Base-by-base conservation (phyloP, 1,140 invertebrate genomes). In the Drosophila kikkawai region DNA sequence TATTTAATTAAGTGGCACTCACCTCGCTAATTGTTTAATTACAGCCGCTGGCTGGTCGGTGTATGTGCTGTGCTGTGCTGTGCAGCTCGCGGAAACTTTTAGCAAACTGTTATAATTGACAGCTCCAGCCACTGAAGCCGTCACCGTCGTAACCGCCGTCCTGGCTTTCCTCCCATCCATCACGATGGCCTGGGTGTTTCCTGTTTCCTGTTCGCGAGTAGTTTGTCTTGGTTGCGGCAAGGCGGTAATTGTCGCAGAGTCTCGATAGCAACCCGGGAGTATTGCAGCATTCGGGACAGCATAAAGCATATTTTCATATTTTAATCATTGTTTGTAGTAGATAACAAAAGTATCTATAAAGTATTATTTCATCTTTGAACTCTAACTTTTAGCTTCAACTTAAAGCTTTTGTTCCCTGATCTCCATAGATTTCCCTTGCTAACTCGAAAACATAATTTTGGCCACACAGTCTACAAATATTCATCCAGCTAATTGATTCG, bases 1-100 rank as follows among this genome's bases (percentile, higher is more conserved):
- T 86, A 82, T 86, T 86, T 82, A 86, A 86, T 82, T 86, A 86
- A 86, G 82, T 86, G 83, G 67, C 71, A 86, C 83, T 87, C 83
- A 80, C 83, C 79, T 82, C 61, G 75, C 64, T 87, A 87, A 87
- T 87, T 87, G 76, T 87, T 82, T 87, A 82, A 80, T 87, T 87
- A 82, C 70, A 59, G 65, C 65, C 65, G 64, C 47, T 71, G 64
- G 39, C 61, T 58, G 50, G 44, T 44, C 55, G 50, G 44, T 44
- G 60, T 59, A 47, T 65, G 37, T 57, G 34, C 36, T 26, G 22
- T 19, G 34, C 36, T 26, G 22, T 19, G 19, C 50, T 9, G 51
- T 32, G 34, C 37, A 36, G 36, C 19, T 19, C 56, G 69, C 47
- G 53, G 61, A 83, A 84, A 64, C 69, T 84, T 85, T 78, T 51